Percentiles rank a stretch among this genome's conserved stretches.
phyloP scores from a whole-genome alignment of 2,797 vertebrate genomes.

The Danio choprae region DNA sequence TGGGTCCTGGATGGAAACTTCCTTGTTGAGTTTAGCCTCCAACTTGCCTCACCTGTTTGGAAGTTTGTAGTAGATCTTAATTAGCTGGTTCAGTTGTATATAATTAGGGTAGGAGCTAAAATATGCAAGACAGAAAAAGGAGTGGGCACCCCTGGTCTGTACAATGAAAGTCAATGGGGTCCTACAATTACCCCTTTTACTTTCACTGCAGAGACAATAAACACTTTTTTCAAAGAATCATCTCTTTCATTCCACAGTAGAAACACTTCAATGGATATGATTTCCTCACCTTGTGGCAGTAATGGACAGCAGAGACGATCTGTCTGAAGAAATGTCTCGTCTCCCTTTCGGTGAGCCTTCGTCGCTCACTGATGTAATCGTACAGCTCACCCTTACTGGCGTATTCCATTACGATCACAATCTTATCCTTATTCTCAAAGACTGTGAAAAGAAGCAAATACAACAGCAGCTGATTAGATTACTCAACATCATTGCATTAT shows the following conservation, averaged over 20 bases:
- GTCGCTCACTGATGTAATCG: slow-evolving; percentile 96
- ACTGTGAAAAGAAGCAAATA: slow-evolving; percentile 75
- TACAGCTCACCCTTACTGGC: slow-evolving; percentile 98
- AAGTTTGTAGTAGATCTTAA: no score
- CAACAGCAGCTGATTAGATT: slow-evolving; percentile 23
- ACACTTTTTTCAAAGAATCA: background rate
- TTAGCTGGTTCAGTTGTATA: no score
- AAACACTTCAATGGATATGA: background rate
- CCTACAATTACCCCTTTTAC: no score
- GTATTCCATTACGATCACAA: slow-evolving; percentile 99
- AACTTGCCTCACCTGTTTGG: no score
- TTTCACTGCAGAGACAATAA: background rate
- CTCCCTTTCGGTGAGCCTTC: slow-evolving; percentile 91
- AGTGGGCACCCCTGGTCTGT: no score
- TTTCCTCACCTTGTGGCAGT: slow-evolving; percentile 93
- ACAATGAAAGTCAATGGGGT: background rate
- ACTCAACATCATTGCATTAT: slow-evolving; percentile 38
- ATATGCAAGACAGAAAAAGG: no score
- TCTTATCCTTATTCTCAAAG: slow-evolving; percentile 99
- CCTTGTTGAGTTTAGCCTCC: no score
- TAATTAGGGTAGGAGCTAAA: no score
- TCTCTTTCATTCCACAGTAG: background rate
- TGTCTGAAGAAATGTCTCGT: slow-evolving; percentile 98
- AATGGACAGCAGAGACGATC: slow-evolving; percentile 96
- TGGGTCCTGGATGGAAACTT: no score